These are phyloP conservation scores for Bovichtus variegatus DNA, from an alignment of 2,797 vertebrate species.

Conservation along the genomic window DNA sequence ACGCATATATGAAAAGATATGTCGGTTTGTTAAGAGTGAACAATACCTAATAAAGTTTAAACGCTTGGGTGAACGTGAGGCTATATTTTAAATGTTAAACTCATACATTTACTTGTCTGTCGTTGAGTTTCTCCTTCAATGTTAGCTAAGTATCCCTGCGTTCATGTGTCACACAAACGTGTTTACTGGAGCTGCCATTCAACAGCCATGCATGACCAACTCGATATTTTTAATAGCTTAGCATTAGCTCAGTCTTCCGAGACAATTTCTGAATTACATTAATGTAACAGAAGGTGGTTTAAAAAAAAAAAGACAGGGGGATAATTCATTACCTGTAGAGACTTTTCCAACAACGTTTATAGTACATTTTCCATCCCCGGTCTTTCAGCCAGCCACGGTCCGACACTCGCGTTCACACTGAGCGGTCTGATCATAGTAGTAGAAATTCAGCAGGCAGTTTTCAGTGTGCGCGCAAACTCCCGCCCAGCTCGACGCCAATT, in stretches of 20 bases:
- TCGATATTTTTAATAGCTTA: slow-evolving; percentile 48
- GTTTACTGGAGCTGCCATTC: slow-evolving; percentile 40
- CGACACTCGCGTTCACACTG: slow-evolving; percentile 36
- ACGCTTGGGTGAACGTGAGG: background rate
- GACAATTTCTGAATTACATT: slow-evolving; percentile 14
- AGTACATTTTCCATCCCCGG: slow-evolving; percentile 68
- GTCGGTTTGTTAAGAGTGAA: background rate
- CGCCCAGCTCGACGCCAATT: slow-evolving; percentile 73
- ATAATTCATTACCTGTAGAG: slow-evolving; percentile 72
- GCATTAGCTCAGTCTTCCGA: slow-evolving; percentile 29
- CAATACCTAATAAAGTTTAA: slow-evolving; percentile 8
- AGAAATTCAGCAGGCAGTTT: slow-evolving; percentile 72
- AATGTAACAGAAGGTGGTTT: fast-evolving
- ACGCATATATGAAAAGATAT: background rate
- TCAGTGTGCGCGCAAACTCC: slow-evolving; percentile 50
- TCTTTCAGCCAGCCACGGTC: slow-evolving; percentile 5
- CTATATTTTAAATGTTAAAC: background rate
- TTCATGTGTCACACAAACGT: slow-evolving; percentile 70
- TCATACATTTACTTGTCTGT: background rate
- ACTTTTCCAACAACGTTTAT: slow-evolving; percentile 54
- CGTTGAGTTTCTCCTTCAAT: slow-evolving; percentile 10
- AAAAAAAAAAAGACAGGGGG: background rate
- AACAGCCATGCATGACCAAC: slow-evolving; percentile 53
- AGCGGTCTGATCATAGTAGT: slow-evolving; percentile 71
- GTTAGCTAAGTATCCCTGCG: slow-evolving; percentile 34